These are phyloP conservation scores for Halcyon malimbica DNA, from an alignment of 2,113 vertebrate genomes.

Conservation along the genomic window DNA sequence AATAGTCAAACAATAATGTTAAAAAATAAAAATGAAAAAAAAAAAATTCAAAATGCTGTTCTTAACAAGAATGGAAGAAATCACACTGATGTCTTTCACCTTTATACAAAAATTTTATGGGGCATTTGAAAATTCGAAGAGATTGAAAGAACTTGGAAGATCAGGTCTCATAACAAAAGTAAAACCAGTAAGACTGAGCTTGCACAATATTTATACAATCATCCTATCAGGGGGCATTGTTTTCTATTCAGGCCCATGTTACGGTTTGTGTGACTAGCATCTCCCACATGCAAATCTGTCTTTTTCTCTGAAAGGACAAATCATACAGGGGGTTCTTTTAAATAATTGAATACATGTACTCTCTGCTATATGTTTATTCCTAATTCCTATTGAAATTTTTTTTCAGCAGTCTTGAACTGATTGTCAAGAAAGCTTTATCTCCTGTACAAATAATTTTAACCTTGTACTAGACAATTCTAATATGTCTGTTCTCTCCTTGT, in stretches of 20 bases:
- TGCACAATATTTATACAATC: not conserved
- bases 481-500: not conserved
- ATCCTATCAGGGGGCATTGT: not conserved
- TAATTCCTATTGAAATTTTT: slow-evolving; percentile 16
- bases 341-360: not conserved
- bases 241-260: not conserved
- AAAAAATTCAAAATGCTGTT: not conserved
- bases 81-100: not conserved
- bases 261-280: not conserved
- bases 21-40: not conserved
- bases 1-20: not conserved
- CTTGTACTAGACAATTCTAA: not conserved
- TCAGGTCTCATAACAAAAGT: not conserved
- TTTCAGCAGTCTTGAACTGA: not conserved
- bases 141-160: not conserved
- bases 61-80: not conserved
- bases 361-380: not conserved
- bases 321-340: not conserved
- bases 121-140: not conserved
- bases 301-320: not conserved
- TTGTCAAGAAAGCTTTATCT: slow-evolving; percentile 23
- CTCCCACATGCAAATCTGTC: not conserved
- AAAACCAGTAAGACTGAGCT: not conserved
- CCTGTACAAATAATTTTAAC: not conserved
- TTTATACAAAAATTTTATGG: not conserved